Evolutionary conservation across 2,888 invertebrate species (phyloP), one percentile per base, ranked within the genome.

Genomic region (Phortica okadai): DNA sequence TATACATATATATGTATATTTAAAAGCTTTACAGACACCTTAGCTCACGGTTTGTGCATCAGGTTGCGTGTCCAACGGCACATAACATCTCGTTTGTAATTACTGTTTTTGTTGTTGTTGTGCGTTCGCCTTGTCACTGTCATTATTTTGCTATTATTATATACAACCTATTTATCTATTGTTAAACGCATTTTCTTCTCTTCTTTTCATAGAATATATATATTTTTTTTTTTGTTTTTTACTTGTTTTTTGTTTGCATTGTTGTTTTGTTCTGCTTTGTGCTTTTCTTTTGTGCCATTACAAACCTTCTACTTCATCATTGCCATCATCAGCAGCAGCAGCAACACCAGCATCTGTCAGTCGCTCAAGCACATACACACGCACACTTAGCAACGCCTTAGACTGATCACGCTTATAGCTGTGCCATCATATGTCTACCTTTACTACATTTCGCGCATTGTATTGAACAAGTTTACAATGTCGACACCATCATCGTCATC

Each of bases 261-360:
- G n/a, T n/a, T 67, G 42, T 8, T 42, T 33, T 33, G 42, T 11
- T 42, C n/a, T 67, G 25, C 14, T 50, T 70, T 14, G 16, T 70
- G 70, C 75, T 84, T 80, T 80, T 83, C 77, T 79, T 83, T 76
- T 78, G 16, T 78, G 80, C 86, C 84, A 85, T 83, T 85, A 86
- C 86, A 84, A 81, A 79, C 79, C 79, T 76, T 81, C 80, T 84
- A 84, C 83, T 82, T 84, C 80, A 82, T 83, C 84, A 82, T 84
- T 76, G 76, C 81, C 82, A 80, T 59, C 82, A 77, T 73, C 75
- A 74, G 70, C 75, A 73, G 70, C 73, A 74, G 75, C 50, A 79
- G 62, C 73, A 73, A 45, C 79, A 78, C 58, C 76, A 54, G 54
- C 14, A 72, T 42, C 42, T n/a, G 11, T 14, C 14, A 16, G 14